Evolutionary conservation across 2,113 vertebrate genomes (phyloP).

Genomic region (Alaudala cheleensis): DNA sequence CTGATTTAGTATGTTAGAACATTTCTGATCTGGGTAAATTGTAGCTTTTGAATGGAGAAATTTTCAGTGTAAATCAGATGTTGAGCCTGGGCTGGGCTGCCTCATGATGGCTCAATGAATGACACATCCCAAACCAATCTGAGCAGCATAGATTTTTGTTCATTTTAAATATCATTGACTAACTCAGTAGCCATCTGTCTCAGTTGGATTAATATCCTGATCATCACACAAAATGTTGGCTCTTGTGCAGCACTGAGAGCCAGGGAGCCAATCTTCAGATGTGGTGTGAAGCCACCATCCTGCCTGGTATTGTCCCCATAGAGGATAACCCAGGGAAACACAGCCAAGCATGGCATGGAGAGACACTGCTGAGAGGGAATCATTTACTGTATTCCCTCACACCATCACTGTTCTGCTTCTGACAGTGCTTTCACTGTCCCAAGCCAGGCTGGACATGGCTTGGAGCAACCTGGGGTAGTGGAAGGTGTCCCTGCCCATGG

Average conservation of each 20-base stretch:
- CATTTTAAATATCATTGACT: background rate
- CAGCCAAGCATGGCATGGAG: background rate
- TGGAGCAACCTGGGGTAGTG: background rate
- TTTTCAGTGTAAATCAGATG: background rate
- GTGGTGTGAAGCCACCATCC: background rate
- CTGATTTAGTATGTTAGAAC: background rate
- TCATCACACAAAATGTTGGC: background rate
- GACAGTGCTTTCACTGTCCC: background rate
- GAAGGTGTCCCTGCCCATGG: background rate
- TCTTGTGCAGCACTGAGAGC: background rate
- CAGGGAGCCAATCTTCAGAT: background rate
- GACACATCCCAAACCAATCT: background rate
- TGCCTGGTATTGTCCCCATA: background rate
- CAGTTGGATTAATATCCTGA: background rate
- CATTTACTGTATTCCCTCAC: background rate
- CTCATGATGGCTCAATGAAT: background rate
- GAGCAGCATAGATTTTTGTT: background rate
- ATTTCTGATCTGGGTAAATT: background rate
- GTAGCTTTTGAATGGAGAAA: background rate
- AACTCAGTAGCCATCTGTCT: background rate
- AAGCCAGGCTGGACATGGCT: rapidly evolving
- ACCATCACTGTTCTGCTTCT: background rate
- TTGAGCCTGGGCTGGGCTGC: background rate
- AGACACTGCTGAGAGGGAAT: background rate
- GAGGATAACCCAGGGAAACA: background rate